Percentiles rank a stretch among this genome's conserved stretches.
phyloP scores from a whole-genome alignment of 1,140 invertebrate species.

The Nephila pilipes region DNA sequence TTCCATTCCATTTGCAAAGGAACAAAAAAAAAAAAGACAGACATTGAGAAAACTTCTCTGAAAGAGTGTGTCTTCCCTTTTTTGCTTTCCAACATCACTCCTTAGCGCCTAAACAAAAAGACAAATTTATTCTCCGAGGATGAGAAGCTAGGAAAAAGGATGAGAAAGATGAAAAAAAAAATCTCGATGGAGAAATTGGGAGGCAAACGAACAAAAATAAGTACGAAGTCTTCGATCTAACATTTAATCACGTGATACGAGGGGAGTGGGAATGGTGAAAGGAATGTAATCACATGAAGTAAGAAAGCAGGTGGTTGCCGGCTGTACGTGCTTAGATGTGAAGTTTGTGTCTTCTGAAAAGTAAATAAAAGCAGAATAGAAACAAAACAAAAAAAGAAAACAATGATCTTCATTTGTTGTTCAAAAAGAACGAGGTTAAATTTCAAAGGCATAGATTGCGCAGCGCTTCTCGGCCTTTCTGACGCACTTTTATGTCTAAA shows the following conservation, averaged over 20 bases:
- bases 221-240: neutral
- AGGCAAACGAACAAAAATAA: conserved; percentile 1
- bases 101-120: conserved; percentile 17
- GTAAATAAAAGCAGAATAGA: neutral
- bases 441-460: neutral
- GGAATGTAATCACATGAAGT: conserved; percentile 22
- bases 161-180: neutral
- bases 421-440: neutral
- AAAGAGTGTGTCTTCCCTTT: too few species aligned
- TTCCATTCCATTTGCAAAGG: neutral
- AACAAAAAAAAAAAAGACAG: neutral
- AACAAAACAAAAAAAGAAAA: neutral
- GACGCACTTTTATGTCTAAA: too few species aligned
- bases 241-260: conserved; percentile 36
- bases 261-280: neutral
- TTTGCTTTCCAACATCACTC: neutral
- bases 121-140: neutral
- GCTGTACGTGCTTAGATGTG: neutral
- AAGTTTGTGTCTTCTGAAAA: neutral
- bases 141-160: neutral
- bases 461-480: neutral
- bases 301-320: conserved; percentile 16
- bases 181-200: conserved; percentile 6
- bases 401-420: neutral
- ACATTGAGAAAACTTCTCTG: neutral